Evolutionary conservation across 2,888 invertebrate species (phyloP).

Genomic region (Limenitis camilla): DNA sequence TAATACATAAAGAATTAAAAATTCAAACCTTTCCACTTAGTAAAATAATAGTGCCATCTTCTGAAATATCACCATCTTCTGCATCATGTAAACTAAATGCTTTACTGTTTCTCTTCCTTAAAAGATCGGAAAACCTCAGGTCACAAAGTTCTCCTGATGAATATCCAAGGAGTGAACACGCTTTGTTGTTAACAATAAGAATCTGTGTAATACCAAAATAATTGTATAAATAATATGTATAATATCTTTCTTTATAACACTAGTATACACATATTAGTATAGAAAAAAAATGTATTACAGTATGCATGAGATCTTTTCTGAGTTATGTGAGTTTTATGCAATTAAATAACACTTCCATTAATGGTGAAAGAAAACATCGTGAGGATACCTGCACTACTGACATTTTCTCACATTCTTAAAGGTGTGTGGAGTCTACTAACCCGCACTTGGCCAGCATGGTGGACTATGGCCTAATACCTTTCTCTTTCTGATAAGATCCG

Average conservation of each 20-base stretch:
- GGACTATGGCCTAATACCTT: too few species aligned
- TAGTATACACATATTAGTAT: neutral
- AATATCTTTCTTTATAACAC: neutral
- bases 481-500: too few species aligned
- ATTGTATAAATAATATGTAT: neutral
- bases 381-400: too few species aligned
- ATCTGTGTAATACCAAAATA: constrained; percentile 64
- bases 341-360: too few species aligned
- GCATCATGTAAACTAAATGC: constrained; percentile 64
- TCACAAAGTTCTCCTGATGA: constrained; percentile 71
- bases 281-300: too few species aligned
- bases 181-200: constrained; percentile 79
- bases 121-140: constrained; percentile 66
- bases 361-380: too few species aligned
- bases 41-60: constrained; percentile 75
- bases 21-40: constrained; percentile 76
- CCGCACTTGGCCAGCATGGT: too few species aligned
- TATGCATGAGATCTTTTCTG: too few species aligned
- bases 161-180: constrained; percentile 76
- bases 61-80: constrained; percentile 66
- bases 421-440: too few species aligned
- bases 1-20: too few species aligned
- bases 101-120: constrained; percentile 66
- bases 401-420: too few species aligned
- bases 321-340: too few species aligned